These are phyloP conservation scores for Melieria crassipennis DNA, from an alignment of 2,888 invertebrate genomes.

Conservation along the genomic window DNA sequence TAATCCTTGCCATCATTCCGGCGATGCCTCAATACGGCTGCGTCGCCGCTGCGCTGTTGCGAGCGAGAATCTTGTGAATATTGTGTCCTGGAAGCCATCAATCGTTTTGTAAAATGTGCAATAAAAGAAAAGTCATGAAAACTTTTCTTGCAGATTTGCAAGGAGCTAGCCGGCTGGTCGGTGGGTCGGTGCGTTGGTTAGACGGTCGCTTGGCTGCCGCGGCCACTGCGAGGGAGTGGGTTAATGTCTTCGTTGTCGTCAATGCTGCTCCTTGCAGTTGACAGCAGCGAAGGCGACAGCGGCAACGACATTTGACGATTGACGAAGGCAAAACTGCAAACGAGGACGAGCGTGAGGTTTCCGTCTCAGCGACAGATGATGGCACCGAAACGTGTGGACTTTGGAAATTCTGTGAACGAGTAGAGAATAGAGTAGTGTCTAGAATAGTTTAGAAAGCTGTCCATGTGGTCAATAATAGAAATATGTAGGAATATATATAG, in stretches of 20 bases:
- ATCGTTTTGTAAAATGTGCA: constrained; percentile 64
- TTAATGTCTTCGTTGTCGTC: constrained; percentile 43
- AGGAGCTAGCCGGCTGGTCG: constrained; percentile 26
- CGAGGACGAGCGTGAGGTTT: constrained; percentile 1
- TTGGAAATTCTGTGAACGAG: too few relatives aligned
- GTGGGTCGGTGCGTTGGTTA: constrained; percentile 27
- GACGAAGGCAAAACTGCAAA: constrained; percentile 52
- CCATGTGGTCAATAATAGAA: too few relatives aligned
- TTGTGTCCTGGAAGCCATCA: constrained; percentile 63
- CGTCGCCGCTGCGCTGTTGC: constrained; percentile 29
- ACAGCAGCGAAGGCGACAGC: constrained; percentile 48
- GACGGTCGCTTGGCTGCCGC: background rate
- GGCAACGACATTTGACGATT: constrained; percentile 56
- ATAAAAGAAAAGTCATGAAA: constrained; percentile 61
- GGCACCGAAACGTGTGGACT: too few relatives aligned
- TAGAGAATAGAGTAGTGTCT: too few relatives aligned
- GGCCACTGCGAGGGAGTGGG: constrained; percentile 7
- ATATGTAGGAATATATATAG: too few relatives aligned
- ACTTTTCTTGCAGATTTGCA: constrained; percentile 59
- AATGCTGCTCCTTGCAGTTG: constrained; percentile 49
- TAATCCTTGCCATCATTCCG: constrained; percentile 55
- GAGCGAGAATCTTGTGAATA: constrained; percentile 57
- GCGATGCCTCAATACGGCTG: background rate
- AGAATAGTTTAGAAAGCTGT: too few relatives aligned
- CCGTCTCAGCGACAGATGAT: background rate